Conservation (phyloP, 2,888 invertebrate species). For the Linnaemya vulpina region DNA sequence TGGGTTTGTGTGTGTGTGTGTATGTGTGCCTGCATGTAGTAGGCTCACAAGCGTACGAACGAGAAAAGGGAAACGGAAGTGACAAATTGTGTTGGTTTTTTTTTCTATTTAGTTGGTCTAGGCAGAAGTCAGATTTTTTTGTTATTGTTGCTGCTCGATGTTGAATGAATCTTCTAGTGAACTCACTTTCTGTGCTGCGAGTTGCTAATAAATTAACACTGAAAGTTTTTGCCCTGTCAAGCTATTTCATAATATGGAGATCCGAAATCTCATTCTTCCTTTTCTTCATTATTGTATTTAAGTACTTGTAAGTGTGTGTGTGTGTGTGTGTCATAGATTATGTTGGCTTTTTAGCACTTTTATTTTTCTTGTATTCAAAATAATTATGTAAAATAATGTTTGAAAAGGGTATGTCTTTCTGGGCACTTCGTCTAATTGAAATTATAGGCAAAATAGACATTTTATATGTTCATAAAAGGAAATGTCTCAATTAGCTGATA, state of each 20-base stretch:
- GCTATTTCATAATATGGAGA: conserved; percentile 35
- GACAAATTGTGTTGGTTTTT: conserved; percentile 78
- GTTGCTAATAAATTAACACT: conserved; percentile 15
- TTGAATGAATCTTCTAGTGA: conserved; percentile 31
- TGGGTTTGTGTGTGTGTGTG: neutral
- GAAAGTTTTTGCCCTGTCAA: conserved; percentile 11
- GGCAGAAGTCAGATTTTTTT: neutral
- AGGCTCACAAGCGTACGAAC: neutral
- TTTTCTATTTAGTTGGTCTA: conserved; percentile 66
- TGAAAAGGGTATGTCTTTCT: neutral
- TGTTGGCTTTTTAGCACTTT: conserved; percentile 36
- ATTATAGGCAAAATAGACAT: neutral
- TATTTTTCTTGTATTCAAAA: conserved; percentile 34
- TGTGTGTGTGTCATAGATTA: neutral
- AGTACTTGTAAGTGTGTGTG: neutral
- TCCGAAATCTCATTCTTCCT: neutral
- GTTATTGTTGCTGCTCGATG: neutral
- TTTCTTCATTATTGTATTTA: neutral
- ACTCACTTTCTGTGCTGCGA: neutral
- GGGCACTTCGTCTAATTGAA: neutral
- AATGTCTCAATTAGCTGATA: neutral
- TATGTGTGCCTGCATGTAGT: conserved; percentile 34
- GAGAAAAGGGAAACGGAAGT: conserved; percentile 77
- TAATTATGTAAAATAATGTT: neutral
- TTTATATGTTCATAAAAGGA: too few relatives aligned